Conservation (phyloP, 2,113 vertebrate genomes). For the Acanthisitta chloris region DNA sequence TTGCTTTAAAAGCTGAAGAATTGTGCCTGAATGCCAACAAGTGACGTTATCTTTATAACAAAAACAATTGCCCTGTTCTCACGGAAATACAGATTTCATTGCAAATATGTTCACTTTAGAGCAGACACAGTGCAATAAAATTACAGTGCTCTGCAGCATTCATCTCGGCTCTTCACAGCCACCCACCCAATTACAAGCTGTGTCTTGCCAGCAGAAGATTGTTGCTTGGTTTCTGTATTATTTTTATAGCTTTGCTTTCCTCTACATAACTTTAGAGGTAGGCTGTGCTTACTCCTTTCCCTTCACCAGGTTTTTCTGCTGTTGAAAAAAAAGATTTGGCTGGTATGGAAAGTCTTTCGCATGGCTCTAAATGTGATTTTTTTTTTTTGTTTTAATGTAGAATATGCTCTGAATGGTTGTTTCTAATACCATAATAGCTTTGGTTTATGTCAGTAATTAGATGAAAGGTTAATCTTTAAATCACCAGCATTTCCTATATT, state of each 20-base stretch:
- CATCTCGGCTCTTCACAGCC: slow-evolving; percentile 53
- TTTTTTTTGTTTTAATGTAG: background rate
- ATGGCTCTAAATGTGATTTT: background rate
- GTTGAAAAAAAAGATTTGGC: background rate
- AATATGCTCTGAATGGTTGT: background rate
- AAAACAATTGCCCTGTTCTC: background rate
- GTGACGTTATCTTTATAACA: slow-evolving; percentile 12
- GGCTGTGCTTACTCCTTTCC: slow-evolving; percentile 29
- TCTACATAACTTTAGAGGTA: slow-evolving; percentile 49
- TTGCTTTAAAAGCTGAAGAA: slow-evolving; percentile 1
- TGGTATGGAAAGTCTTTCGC: background rate
- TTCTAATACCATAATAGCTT: slow-evolving; percentile 10
- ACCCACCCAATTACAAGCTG: slow-evolving; percentile 60
- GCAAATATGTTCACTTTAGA: slow-evolving; percentile 29
- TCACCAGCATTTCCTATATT: slow-evolving; percentile 32
- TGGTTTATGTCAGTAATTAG: slow-evolving; percentile 32
- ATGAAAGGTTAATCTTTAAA: slow-evolving; percentile 62
- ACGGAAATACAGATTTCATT: slow-evolving; percentile 57
- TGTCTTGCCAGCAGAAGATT: slow-evolving; percentile 62
- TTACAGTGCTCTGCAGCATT: slow-evolving; percentile 45
- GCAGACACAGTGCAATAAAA: slow-evolving; percentile 42
- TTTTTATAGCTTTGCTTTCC: slow-evolving; percentile 60
- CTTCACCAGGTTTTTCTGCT: slow-evolving; percentile 13
- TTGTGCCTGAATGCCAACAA: slow-evolving; percentile 35
- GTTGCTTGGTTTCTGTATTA: slow-evolving; percentile 67